These are phyloP conservation scores for Brachyrhaphis roseni DNA, from an alignment of 2,797 vertebrate genomes.

Conservation along the genomic window DNA sequence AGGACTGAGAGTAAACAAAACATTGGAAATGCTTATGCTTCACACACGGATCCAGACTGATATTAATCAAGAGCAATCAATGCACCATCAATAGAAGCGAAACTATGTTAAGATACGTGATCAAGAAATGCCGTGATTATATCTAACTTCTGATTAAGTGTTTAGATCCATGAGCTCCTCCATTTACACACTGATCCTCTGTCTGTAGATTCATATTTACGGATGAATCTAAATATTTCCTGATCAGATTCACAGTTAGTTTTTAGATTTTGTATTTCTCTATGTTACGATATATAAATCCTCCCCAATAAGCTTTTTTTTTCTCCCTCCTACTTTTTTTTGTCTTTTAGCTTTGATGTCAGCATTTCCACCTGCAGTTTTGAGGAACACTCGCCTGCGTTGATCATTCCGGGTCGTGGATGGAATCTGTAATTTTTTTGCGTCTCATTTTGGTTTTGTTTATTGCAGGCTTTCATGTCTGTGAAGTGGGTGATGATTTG, in stretches of 20 bases:
- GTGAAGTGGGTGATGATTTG: constrained; percentile 47
- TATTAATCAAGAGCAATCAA: neutral
- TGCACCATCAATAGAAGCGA: neutral
- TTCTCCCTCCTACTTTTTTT: neutral
- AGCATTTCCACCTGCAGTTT: constrained; percentile 52
- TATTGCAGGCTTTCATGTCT: constrained; percentile 46
- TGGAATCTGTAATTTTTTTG: constrained; percentile 23
- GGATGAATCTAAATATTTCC: neutral
- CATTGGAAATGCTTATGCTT: neutral
- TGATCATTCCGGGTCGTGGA: constrained; percentile 20
- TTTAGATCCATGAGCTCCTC: neutral
- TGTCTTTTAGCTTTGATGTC: constrained; percentile 46
- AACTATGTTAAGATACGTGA: neutral
- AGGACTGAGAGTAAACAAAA: neutral
- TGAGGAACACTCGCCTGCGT: constrained; percentile 26
- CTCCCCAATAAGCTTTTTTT: constrained; percentile 21
- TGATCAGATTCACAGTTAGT: neutral
- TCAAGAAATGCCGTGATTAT: neutral
- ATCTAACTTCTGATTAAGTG: neutral
- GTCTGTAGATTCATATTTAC: neutral
- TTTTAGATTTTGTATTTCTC: neutral
- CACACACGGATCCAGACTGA: neutral
- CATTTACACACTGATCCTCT: neutral
- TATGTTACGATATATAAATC: constrained; percentile 13
- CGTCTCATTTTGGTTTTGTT: constrained; percentile 25